These are phyloP conservation scores for Trachymyrmex cornetzi DNA, from an alignment of 1,140 invertebrate genomes.

Conservation along the genomic window DNA sequence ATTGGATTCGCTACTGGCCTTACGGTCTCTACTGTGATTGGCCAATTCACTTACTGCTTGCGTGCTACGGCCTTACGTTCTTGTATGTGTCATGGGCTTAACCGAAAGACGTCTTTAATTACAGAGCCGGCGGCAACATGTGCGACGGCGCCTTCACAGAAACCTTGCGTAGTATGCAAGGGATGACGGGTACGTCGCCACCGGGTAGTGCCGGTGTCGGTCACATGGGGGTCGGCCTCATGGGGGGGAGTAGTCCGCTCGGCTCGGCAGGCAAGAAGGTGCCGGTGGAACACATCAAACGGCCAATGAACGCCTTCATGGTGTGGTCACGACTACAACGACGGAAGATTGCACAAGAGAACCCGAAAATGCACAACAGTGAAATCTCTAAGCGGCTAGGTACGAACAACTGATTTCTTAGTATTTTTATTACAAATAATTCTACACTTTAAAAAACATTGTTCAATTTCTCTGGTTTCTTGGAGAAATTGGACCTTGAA, in stretches of 20 bases:
- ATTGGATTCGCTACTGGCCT: too few species aligned
- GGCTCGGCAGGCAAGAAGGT: conserved; percentile 82
- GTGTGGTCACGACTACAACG: conserved; percentile 95
- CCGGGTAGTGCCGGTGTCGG: conserved; percentile 81
- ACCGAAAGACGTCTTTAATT: conserved; percentile 75
- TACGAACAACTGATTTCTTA: conserved; percentile 75
- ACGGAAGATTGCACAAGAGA: conserved; percentile 97
- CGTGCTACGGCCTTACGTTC: too few species aligned
- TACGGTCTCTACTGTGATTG: too few species aligned
- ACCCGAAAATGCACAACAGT: conserved; percentile 99
- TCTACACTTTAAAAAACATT: too few species aligned
- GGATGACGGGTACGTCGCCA: conserved; percentile 83
- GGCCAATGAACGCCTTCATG: conserved; percentile 91
- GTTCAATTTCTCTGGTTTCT: too few species aligned
- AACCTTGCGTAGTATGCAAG: conserved; percentile 84
- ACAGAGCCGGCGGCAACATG: conserved; percentile 87
- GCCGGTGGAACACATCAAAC: conserved; percentile 88
- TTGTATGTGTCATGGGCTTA: too few species aligned
- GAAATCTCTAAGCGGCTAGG: conserved; percentile 98
- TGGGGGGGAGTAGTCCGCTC: conserved; percentile 70
- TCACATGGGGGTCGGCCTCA: conserved; percentile 82
- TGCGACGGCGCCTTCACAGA: conserved; percentile 85
- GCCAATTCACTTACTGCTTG: too few species aligned
- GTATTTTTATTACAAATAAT: too few species aligned
- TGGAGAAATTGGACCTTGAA: too few species aligned